phyloP scores from a whole-genome alignment of 2,113 vertebrate species.

The Anarhynchus alexandrinus region DNA sequence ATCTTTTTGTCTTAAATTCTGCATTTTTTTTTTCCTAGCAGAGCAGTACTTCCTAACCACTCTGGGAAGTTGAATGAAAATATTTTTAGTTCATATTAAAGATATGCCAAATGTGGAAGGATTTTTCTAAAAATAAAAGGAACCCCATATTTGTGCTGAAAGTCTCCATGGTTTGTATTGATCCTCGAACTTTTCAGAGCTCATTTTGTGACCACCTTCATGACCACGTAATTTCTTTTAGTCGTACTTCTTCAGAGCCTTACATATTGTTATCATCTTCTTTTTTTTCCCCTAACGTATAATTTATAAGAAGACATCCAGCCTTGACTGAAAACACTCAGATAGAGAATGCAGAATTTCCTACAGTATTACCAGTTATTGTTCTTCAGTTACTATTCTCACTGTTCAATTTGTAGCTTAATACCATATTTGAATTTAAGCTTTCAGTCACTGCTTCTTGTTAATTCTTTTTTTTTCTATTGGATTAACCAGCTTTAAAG shows the following conservation, averaged over 20 bases:
- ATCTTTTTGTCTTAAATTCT: background rate
- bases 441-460: background rate
- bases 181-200: background rate
- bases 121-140: background rate
- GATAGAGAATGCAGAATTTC: background rate
- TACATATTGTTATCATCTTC: background rate
- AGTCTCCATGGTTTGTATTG: background rate
- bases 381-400: background rate
- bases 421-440: background rate
- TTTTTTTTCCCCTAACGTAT: rapidly evolving
- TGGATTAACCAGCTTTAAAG: background rate
- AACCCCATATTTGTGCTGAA: background rate
- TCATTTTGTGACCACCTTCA: background rate
- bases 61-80: background rate
- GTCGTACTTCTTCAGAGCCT: background rate
- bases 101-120: background rate
- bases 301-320: background rate
- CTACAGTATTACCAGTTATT: background rate
- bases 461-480: background rate
- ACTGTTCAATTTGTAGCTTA: background rate
- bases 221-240: rapidly evolving
- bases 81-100: background rate
- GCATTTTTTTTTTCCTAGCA: background rate
- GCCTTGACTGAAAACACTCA: background rate
- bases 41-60: background rate